These are phyloP conservation scores for Formica selysi DNA, from an alignment of 1,140 invertebrate species.

Conservation along the genomic window DNA sequence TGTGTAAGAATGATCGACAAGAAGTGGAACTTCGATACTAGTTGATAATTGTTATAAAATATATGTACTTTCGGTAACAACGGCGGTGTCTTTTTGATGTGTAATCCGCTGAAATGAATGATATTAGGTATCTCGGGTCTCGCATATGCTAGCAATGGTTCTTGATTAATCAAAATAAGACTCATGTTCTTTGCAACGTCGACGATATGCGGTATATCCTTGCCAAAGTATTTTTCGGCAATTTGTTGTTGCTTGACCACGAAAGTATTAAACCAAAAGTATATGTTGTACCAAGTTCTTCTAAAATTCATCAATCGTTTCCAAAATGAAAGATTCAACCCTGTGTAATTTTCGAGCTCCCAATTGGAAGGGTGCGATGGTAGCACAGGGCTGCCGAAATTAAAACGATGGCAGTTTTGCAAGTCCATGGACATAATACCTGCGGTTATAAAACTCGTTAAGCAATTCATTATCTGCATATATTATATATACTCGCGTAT, in stretches of 20 bases:
- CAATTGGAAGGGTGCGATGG: slow-evolving; percentile 73
- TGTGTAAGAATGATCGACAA: background rate
- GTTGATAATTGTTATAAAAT: background rate
- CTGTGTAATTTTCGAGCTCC: slow-evolving; percentile 54
- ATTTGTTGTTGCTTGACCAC: slow-evolving; percentile 23
- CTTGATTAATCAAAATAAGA: slow-evolving; percentile 66
- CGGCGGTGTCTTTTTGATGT: slow-evolving; percentile 78
- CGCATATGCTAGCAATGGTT: slow-evolving; percentile 86
- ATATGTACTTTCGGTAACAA: slow-evolving; percentile 75
- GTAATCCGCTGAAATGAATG: slow-evolving; percentile 86
- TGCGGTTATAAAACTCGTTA: slow-evolving; percentile 16
- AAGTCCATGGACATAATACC: slow-evolving; percentile 63
- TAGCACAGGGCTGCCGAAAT: slow-evolving; percentile 62
- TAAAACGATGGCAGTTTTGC: background rate
- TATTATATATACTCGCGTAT: too few species aligned
- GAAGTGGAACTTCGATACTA: background rate
- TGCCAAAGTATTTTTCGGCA: slow-evolving; percentile 47
- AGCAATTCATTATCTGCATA: background rate
- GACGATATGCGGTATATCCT: slow-evolving; percentile 28
- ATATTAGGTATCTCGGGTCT: slow-evolving; percentile 87
- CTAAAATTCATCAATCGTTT: slow-evolving; percentile 60
- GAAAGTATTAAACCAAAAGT: slow-evolving; percentile 34
- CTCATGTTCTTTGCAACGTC: slow-evolving; percentile 57
- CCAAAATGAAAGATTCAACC: slow-evolving; percentile 55
- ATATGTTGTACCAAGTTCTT: slow-evolving; percentile 23